These are phyloP conservation scores for Sebastes goodei DNA, from an alignment of 2,797 vertebrate genomes.

Conservation along the genomic window DNA sequence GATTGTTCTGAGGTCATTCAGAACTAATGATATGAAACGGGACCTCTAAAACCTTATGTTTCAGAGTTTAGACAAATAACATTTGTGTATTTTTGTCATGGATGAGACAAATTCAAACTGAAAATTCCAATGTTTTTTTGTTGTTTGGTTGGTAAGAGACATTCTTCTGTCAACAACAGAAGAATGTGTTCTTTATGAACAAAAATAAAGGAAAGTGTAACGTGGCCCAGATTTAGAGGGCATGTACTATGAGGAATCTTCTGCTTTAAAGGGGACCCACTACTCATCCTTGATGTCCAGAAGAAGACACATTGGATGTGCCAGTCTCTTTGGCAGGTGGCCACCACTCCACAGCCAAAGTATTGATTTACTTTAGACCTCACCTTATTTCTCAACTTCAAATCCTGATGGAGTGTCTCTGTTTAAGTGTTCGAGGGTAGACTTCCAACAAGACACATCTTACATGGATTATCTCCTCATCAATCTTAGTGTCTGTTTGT, in stretches of 20 bases:
- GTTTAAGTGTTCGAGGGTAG: constrained; percentile 74
- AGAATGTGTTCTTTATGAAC: not conserved
- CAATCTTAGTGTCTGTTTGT: constrained; percentile 63
- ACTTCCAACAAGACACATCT: constrained; percentile 73
- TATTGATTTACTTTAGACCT: constrained; percentile 83
- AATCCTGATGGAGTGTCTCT: constrained; percentile 79
- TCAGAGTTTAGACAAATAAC: constrained; percentile 11
- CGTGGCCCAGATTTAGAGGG: constrained; percentile 17
- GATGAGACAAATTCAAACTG: constrained; percentile 6
- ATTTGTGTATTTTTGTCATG: constrained; percentile 15
- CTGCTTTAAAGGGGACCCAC: constrained; percentile 60
- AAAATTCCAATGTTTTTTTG: not conserved
- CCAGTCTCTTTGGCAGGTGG: constrained; percentile 83
- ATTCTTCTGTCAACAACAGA: not conserved
- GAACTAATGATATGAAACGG: constrained; percentile 58
- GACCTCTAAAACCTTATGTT: constrained; percentile 30
- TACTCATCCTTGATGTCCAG: constrained; percentile 71
- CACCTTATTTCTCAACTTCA: constrained; percentile 85
- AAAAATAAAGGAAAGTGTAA: not conserved
- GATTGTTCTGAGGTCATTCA: constrained; percentile 76
- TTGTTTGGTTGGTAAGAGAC: not conserved
- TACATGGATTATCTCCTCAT: constrained; percentile 75
- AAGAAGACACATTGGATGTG: constrained; percentile 81
- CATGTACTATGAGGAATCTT: constrained; percentile 24
- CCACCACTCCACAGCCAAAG: constrained; percentile 76